phyloP scores from a whole-genome alignment of 1,140 invertebrate species.

The Scaptomyza hsui region DNA sequence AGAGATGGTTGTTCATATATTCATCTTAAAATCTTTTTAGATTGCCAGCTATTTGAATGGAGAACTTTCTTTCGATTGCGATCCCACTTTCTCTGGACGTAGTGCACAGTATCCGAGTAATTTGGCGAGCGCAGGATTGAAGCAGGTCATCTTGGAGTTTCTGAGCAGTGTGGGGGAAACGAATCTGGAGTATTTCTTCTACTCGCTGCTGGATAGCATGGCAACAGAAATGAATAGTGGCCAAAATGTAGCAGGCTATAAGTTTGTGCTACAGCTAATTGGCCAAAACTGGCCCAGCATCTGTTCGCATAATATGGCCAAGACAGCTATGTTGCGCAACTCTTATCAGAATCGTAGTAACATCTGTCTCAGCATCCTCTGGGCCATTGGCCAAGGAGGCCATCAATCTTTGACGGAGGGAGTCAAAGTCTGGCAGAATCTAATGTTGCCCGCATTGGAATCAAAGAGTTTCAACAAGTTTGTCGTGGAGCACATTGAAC shows the following conservation, averaged over 20 bases:
- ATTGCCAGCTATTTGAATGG: constrained; percentile 66
- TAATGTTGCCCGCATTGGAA: constrained; percentile 91
- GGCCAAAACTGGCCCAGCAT: constrained; percentile 87
- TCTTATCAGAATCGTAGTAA: constrained; percentile 92
- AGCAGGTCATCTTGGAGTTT: constrained; percentile 58
- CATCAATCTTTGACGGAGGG: constrained; percentile 88
- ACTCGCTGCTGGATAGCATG: constrained; percentile 86
- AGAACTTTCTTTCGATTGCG: constrained; percentile 62
- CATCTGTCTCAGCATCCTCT: constrained; percentile 90
- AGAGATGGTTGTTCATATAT: too few relatives aligned
- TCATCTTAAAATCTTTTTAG: too few relatives aligned
- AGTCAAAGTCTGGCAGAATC: constrained; percentile 92
- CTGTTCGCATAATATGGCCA: constrained; percentile 86
- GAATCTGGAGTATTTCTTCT: constrained; percentile 86
- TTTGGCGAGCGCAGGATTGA: constrained; percentile 55
- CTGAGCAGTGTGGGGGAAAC: constrained; percentile 84
- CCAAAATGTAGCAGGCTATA: constrained; percentile 87
- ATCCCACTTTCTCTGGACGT: constrained; percentile 75
- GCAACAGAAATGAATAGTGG: constrained; percentile 83
- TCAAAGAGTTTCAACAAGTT: constrained; percentile 89
- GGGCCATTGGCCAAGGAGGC: constrained; percentile 91
- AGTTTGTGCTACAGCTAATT: constrained; percentile 88
- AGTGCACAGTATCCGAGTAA: constrained; percentile 72
- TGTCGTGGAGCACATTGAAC: constrained; percentile 88
- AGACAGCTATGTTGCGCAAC: constrained; percentile 87